Conservation (phyloP, 2,113 vertebrate genomes). For the Arothron firmamentum region DNA sequence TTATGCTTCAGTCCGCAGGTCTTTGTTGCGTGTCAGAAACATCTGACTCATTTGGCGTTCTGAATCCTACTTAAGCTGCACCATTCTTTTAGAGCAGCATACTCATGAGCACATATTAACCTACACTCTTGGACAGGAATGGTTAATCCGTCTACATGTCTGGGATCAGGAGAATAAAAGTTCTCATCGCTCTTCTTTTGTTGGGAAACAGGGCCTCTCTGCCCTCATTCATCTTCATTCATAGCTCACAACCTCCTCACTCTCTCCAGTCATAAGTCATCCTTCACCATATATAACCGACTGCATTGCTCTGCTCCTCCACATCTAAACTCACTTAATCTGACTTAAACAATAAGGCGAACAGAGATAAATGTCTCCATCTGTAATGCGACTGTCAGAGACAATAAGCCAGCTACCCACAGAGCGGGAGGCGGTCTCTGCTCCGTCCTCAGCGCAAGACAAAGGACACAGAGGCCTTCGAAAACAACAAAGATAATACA, state of each 20-base stretch:
- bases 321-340: constrained; percentile 43
- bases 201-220: neutral
- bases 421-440: neutral
- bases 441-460: constrained; percentile 13
- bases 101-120: constrained; percentile 12
- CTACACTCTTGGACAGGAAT: constrained; percentile 14
- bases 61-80: too few relatives aligned
- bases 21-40: too few relatives aligned
- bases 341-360: constrained; percentile 27
- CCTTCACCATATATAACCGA: constrained; percentile 35
- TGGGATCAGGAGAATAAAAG: constrained; percentile 15
- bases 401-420: neutral
- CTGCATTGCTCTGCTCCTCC: constrained; percentile 33
- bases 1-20: too few relatives aligned
- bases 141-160: constrained; percentile 37
- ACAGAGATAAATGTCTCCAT: constrained; percentile 54
- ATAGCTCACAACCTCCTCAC: constrained; percentile 10
- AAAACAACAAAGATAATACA: constrained; percentile 80
- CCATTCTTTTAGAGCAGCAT: too few relatives aligned
- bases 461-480: constrained; percentile 21
- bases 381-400: constrained; percentile 29
- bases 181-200: constrained; percentile 18
- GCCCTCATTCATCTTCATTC: constrained; percentile 53
- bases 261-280: constrained; percentile 32
- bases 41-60: too few relatives aligned